phyloP scores from a whole-genome alignment of 2,888 invertebrate genomes.

The Coremacera marginata region DNA sequence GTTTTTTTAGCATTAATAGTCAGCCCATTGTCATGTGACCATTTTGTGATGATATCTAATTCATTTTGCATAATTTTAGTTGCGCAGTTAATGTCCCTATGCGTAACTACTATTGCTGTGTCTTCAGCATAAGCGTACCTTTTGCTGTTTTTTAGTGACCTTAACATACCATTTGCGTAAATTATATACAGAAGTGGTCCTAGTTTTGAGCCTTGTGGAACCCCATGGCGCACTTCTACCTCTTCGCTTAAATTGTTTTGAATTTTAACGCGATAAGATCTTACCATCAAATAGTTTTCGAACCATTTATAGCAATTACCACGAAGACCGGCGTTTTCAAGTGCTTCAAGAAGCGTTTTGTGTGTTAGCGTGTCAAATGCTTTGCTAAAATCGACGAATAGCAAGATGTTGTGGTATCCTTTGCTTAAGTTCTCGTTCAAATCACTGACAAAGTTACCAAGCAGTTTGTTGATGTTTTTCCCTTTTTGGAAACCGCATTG shows the following conservation, averaged over 20 bases:
- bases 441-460: constrained; percentile 6
- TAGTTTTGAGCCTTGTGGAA: constrained; percentile 23
- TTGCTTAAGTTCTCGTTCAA: constrained; percentile 15
- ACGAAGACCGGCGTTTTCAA: constrained; percentile 16
- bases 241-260: not conserved
- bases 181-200: constrained; percentile 23
- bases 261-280: constrained; percentile 2
- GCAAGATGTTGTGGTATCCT: not conserved
- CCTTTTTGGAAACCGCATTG: constrained; percentile 25
- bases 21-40: not conserved
- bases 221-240: not conserved
- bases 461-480: constrained; percentile 23
- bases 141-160: not conserved
- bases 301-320: constrained; percentile 15
- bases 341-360: not conserved
- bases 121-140: constrained; percentile 25
- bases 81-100: constrained; percentile 7
- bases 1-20: constrained; percentile 1
- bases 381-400: constrained; percentile 36
- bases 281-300: constrained; percentile 7
- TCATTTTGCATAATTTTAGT: constrained; percentile 3
- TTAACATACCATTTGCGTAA: constrained; percentile 25
- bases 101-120: constrained; percentile 24
- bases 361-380: constrained; percentile 36
- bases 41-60: not conserved